phyloP scores from a whole-genome alignment of 2,797 vertebrate species.

The Pangasius mekongensis region DNA sequence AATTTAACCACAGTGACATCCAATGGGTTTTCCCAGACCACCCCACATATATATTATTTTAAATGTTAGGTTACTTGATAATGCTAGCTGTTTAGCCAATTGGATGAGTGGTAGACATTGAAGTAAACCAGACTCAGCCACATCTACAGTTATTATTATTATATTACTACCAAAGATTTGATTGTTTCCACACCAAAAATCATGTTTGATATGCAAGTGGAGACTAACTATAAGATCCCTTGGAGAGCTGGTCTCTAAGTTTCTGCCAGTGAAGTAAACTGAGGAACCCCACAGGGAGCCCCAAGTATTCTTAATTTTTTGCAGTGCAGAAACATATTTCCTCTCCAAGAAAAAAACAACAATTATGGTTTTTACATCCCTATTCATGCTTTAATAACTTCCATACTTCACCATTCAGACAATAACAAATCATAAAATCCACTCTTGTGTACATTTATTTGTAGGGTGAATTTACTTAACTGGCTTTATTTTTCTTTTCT shows the following conservation, averaged over 20 bases:
- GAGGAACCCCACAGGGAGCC: conserved; percentile 13
- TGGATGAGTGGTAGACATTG: not conserved
- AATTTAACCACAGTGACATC: not conserved
- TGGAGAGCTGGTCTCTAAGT: not conserved
- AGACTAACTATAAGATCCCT: not conserved
- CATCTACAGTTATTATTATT: not conserved
- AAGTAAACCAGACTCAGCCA: conserved; percentile 4
- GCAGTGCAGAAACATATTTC: conserved; percentile 25
- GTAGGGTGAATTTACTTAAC: conserved; percentile 29
- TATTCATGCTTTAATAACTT: conserved; percentile 21
- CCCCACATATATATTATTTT: not conserved
- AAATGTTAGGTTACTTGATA: not conserved
- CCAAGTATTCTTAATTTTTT: conserved; percentile 29
- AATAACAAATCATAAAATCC: conserved; percentile 34
- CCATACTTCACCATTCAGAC: conserved; percentile 22
- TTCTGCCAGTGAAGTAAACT: conserved; percentile 25
- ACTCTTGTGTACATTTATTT: conserved; percentile 5
- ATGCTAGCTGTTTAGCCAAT: not conserved
- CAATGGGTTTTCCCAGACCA: not conserved
- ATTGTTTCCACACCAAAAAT: not conserved
- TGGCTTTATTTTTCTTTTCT: conserved; percentile 1
- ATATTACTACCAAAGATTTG: conserved; percentile 1
- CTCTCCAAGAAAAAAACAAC: conserved; percentile 21
- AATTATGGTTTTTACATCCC: conserved; percentile 12
- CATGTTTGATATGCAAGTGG: not conserved